Base-by-base conservation (phyloP, 2,113 vertebrate genomes). In the Phylloscopus whistleri region DNA sequence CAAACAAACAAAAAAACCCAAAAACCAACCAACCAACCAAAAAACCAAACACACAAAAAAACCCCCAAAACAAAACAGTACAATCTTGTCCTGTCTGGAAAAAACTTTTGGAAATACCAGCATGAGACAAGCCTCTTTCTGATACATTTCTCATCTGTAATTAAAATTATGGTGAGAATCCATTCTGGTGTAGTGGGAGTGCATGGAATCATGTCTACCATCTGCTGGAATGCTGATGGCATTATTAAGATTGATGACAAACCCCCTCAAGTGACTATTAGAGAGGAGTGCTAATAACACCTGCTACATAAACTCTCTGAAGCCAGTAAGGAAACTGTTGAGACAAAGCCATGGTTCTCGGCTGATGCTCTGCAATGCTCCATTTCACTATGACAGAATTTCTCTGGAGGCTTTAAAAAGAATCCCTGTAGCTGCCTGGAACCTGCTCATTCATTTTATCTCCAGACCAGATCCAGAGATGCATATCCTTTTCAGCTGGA, bases 181-280 rank as follows among this genome's bases (percentile, higher is more conserved):
- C 62, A 39, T 92, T 67, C 41, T 84, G 68, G 22, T 78, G 55
- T 77, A 93, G 37, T 93, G 44, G 39, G 79, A 94, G 60, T 87
- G 37, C 49, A 94, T 86, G 82, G 88, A 91, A 93, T 91, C 92
- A 21, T 87, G 62, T 72, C 55, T 68, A 70, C 35, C 70, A 95
- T 93, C 95, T 96, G 83, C 73, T 95, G 55, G 86, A 94, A 95
- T 88, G 77, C 86, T 91, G 59, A 89, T 87, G 73, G 58, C 70
- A 62, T 86, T 95, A 94, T 87, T 49, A 84, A 95, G 74, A 95
- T 87, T 87, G 68, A 96, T 95, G 93, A 90, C 90, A 94, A 91
- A 16, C 21, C 9, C 91, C 49, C 87, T 78, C 31, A 88, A 84
- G 22, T 82, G 90, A 90, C 69, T 95, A 9, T 86, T 94, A 69